These are phyloP conservation scores for Leptothorax acervorum DNA, from an alignment of 2,888 invertebrate genomes.

Conservation along the genomic window DNA sequence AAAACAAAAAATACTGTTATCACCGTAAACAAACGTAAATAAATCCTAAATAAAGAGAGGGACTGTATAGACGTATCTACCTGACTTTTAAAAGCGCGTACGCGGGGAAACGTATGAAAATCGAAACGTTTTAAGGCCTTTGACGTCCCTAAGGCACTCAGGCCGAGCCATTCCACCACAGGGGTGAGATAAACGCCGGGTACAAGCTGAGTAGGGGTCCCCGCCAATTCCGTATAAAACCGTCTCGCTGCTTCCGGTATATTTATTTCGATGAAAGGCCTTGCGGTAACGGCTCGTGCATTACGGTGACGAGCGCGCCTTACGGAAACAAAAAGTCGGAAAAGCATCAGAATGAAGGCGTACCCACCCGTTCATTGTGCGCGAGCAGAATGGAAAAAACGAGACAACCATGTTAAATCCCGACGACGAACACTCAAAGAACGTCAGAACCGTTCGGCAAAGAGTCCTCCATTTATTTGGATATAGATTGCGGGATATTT, in stretches of 20 bases:
- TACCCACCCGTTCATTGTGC: slow-evolving; percentile 13
- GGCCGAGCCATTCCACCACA: slow-evolving; percentile 34
- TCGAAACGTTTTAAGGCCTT: slow-evolving; percentile 58
- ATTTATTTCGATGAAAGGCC: slow-evolving; percentile 68
- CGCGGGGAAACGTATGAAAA: slow-evolving; percentile 31
- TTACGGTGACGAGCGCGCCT: slow-evolving; percentile 36
- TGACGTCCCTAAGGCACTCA: slow-evolving; percentile 48
- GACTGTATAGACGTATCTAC: neutral
- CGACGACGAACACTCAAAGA: slow-evolving; percentile 17
- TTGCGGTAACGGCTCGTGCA: slow-evolving; percentile 41
- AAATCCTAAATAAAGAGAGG: neutral
- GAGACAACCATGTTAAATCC: slow-evolving; percentile 38
- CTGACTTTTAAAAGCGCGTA: slow-evolving; percentile 11
- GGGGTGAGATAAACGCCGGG: slow-evolving; percentile 55
- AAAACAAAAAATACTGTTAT: neutral
- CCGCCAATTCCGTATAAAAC: slow-evolving; percentile 59
- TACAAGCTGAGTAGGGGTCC: neutral
- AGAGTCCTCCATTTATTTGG: slow-evolving; percentile 29
- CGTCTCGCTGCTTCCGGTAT: slow-evolving; percentile 58
- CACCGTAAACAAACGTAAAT: neutral
- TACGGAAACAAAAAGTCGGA: slow-evolving; percentile 54
- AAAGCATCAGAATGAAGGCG: slow-evolving; percentile 41
- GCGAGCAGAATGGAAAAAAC: slow-evolving; percentile 40
- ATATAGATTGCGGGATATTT: neutral
- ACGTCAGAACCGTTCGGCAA: neutral